Conservation (phyloP, 2,888 invertebrate species). For the Morpho achilles region DNA sequence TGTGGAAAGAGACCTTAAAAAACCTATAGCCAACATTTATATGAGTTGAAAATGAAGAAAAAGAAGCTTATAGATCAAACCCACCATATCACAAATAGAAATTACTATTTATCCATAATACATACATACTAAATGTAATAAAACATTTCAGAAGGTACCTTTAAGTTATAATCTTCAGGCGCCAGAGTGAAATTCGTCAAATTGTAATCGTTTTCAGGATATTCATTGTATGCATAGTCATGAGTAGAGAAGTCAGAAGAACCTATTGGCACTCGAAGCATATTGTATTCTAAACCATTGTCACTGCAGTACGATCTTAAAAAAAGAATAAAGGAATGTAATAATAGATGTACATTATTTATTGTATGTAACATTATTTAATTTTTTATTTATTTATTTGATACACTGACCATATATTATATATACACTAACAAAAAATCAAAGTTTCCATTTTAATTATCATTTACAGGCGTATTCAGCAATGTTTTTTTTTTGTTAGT, state of each 20-base stretch:
- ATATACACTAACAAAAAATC: no score
- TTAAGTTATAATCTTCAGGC: conserved; percentile 81
- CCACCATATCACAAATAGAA: neutral
- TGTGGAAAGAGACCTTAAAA: no score
- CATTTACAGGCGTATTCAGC: no score
- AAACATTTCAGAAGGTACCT: conserved; percentile 55
- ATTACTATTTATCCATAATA: neutral
- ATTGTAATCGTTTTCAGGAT: conserved; percentile 63
- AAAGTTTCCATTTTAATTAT: no score
- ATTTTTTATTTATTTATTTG: no score
- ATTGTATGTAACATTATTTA: no score
- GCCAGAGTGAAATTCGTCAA: conserved; percentile 81
- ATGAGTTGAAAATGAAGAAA: neutral
- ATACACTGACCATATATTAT: no score
- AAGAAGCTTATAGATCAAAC: neutral
- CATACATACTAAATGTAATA: neutral
- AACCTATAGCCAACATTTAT: no score
- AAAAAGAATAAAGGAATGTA: neutral
- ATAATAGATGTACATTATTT: no score
- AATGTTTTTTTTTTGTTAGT: no score
- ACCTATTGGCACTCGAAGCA: conserved; percentile 88
- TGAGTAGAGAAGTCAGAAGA: conserved; percentile 89
- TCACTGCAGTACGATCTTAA: conserved; percentile 83
- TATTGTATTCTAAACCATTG: conserved; percentile 84
- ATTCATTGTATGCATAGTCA: conserved; percentile 85